A percentile compares a stretch with the other conserved stretches of the same genome.
Evolutionary conservation across 1,140 invertebrate species (phyloP).

Genomic region (Anastrepha ludens): DNA sequence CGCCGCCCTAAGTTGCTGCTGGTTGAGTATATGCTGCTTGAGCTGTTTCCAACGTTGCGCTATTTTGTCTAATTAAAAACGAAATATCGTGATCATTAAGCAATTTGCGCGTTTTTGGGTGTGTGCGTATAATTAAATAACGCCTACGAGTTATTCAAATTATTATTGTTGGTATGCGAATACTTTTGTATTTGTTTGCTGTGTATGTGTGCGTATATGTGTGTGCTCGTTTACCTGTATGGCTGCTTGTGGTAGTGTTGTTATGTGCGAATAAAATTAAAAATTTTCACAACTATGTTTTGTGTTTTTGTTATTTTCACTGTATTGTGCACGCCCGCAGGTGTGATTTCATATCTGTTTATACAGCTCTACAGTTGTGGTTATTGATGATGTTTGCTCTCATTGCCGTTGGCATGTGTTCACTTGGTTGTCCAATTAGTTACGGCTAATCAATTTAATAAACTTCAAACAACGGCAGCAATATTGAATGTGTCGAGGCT

Average conservation of each 20-base stretch:
- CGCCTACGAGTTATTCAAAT: too few relatives aligned
- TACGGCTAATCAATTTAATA: constrained; percentile 53
- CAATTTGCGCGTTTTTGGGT: background rate
- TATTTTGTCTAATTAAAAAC: constrained; percentile 57
- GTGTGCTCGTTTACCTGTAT: constrained; percentile 29
- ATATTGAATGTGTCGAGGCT: constrained; percentile 24
- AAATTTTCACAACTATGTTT: constrained; percentile 8
- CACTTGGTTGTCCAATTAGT: constrained; percentile 20
- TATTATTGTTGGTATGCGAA: background rate
- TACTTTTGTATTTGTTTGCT: background rate
- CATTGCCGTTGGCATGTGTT: background rate
- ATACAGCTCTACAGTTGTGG: background rate
- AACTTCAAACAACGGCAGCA: constrained; percentile 45
- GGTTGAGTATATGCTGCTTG: constrained; percentile 58
- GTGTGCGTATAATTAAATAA: background rate
- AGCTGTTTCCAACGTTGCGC: constrained; percentile 58
- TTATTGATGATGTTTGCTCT: background rate
- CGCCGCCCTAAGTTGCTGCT: constrained; percentile 53
- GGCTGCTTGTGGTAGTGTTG: background rate
- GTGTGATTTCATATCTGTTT: constrained; percentile 18
- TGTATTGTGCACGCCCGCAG: constrained; percentile 3
- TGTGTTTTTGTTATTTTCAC: background rate
- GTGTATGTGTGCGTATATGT: constrained; percentile 9
- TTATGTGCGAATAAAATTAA: constrained; percentile 31
- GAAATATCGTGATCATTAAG: constrained; percentile 37